A percentile compares a stretch with the other conserved stretches of the same genome.
These are phyloP conservation scores for Leucophenga montana DNA, from an alignment of 2,888 invertebrate species.

Conservation along the genomic window DNA sequence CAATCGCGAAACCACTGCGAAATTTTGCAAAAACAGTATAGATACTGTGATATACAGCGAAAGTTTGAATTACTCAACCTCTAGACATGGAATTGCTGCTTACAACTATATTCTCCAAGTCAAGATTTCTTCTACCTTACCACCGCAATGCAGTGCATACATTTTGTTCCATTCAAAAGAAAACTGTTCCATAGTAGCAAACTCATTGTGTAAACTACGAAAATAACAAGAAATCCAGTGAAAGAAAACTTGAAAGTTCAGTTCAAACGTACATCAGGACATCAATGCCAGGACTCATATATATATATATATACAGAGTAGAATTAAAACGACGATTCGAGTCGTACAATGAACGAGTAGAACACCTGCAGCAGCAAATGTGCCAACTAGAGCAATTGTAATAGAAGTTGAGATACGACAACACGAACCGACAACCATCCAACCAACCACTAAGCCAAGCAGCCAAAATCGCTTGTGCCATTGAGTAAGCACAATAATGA, in stretches of 20 bases:
- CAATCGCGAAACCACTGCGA: too few species aligned
- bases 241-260: conserved; percentile 49
- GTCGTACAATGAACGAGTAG: conserved; percentile 12
- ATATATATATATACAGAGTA: conserved; percentile 19
- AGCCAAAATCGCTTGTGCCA: conserved; percentile 29
- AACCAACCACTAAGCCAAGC: conserved; percentile 52
- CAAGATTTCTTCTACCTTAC: too few species aligned
- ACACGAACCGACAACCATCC: neutral
- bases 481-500: conserved; percentile 53
- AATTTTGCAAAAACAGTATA: too few species aligned
- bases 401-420: neutral
- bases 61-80: too few species aligned
- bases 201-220: conserved; percentile 51
- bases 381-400: neutral
- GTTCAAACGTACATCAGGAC: conserved; percentile 43
- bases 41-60: too few species aligned
- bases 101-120: too few species aligned
- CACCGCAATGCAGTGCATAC: too few species aligned
- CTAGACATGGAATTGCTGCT: too few species aligned
- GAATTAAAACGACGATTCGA: too few species aligned
- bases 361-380: neutral
- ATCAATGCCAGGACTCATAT: conserved; percentile 35
- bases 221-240: too few species aligned
- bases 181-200: too few species aligned
- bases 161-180: too few species aligned